Conservation (phyloP, 23 tunicate genomes). For the Styela plicata region DNA sequence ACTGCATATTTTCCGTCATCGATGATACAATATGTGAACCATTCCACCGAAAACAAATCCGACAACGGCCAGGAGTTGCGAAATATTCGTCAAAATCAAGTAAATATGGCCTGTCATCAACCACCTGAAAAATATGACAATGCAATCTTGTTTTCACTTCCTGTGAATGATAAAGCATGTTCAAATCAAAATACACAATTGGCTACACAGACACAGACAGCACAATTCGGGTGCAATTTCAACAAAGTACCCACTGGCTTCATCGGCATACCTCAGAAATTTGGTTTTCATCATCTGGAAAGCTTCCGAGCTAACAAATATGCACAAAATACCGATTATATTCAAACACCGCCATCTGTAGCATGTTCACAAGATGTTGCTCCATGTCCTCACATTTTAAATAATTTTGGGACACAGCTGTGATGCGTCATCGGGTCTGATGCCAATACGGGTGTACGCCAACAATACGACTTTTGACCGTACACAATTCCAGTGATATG, state of each 20-base stretch:
- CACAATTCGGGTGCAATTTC: background rate
- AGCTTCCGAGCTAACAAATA: background rate
- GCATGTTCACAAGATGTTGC: background rate
- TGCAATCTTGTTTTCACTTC: background rate
- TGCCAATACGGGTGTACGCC: too few relatives aligned
- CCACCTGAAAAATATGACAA: slow-evolving; percentile 16
- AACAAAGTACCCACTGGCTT: background rate
- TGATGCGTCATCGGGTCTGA: too few relatives aligned
- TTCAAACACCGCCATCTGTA: background rate
- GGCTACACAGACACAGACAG: background rate
- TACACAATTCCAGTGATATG: too few relatives aligned
- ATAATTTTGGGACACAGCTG: too few relatives aligned
- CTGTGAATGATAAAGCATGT: background rate
- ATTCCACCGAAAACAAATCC: background rate
- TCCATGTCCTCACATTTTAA: background rate
- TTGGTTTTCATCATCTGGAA: too few relatives aligned
- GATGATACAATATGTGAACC: background rate
- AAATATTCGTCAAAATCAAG: too few relatives aligned
- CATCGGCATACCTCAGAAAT: too few relatives aligned
- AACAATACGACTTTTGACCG: too few relatives aligned
- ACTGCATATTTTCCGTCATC: background rate
- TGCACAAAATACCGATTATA: background rate
- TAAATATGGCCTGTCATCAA: too few relatives aligned
- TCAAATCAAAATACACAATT: background rate
- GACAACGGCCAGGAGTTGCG: too few relatives aligned